A percentile compares a stretch with the other conserved stretches of the same genome.
These are phyloP conservation scores for Parnassius orleans DNA, from an alignment of 2,888 invertebrate genomes.

Conservation along the genomic window DNA sequence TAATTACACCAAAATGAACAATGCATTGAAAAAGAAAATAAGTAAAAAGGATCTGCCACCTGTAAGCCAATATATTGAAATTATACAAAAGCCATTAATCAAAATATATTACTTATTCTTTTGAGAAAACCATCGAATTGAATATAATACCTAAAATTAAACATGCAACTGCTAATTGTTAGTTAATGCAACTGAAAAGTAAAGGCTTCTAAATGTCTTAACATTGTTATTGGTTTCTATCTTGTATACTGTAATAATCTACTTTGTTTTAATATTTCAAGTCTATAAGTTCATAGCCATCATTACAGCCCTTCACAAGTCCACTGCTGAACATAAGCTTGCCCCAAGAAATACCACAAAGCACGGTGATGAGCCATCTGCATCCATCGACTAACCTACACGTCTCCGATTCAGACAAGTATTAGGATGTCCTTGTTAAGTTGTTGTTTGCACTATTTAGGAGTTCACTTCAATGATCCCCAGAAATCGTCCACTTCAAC, in stretches of 20 bases:
- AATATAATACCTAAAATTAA: neutral
- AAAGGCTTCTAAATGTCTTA: neutral
- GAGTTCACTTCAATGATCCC: no score
- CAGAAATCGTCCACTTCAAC: no score
- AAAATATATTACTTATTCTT: no score
- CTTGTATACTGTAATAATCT: neutral
- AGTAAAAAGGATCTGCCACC: constrained; percentile 6
- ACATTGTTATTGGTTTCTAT: neutral
- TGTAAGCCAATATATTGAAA: neutral
- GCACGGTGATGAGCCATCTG: no score
- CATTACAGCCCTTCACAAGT: no score
- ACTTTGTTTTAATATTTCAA: neutral
- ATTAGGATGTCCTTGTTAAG: no score
- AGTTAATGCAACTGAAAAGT: neutral
- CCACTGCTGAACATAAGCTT: no score
- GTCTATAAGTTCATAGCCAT: neutral
- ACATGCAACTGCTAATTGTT: neutral
- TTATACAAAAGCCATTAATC: no score
- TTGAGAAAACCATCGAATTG: no score
- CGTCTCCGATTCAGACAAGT: neutral
- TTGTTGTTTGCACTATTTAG: neutral
- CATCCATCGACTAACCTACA: neutral
- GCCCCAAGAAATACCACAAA: no score
- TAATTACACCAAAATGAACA: constrained; percentile 1
- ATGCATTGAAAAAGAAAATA: constrained; percentile 13